Evolutionary conservation across 2,888 invertebrate species (phyloP), one percentile per base, ranked within the genome.

Genomic region (Polietes domitor): DNA sequence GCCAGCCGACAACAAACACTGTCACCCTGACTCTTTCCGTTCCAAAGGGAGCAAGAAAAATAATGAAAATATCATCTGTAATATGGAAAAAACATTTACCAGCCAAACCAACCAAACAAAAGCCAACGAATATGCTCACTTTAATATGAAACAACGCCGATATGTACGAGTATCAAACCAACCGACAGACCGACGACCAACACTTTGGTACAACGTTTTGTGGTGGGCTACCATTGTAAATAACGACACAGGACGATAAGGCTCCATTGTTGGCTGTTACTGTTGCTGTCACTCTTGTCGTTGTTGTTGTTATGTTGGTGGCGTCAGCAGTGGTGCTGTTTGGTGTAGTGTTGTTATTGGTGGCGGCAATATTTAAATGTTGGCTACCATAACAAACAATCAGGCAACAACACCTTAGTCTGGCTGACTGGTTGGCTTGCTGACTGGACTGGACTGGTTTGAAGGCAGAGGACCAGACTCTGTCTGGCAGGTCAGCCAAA

Each of bases 391-490:
- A 88, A 87, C 87, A 84, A 83, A 86, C 85, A 82, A 84, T 68
- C 80, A 85, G 80, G 75, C 82, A 83, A 79, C 76, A 82, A 80
- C 80, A 82, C 76, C 80, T 71, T 84, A 83, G 85, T 85, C 86
- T 85, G 87, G 73, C 76, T 73, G 47, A 55, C 50, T 76, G 85
- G 24, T 17, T 55, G 70, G 43, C 70, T 50, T 65, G 53, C 78
- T 55, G 63, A 6, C 65, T 70, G 58, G 71, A 32, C 82, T 84
- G 80, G 81, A 81, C n/a, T n/a, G n/a, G n/a, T n/a, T n/a, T n/a
- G n/a, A n/a, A n/a, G n/a, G n/a, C n/a, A 86, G 78, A 72, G 84
- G 85, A 86, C 84, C 87, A 88, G 88, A 88, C 89, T 87, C 86
- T 87, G 87, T 88, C 89, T 61, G 87, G 85, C 87, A 80, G 86